Conservation (phyloP, 2,888 invertebrate genomes). For the Aricia artaxerxes region DNA sequence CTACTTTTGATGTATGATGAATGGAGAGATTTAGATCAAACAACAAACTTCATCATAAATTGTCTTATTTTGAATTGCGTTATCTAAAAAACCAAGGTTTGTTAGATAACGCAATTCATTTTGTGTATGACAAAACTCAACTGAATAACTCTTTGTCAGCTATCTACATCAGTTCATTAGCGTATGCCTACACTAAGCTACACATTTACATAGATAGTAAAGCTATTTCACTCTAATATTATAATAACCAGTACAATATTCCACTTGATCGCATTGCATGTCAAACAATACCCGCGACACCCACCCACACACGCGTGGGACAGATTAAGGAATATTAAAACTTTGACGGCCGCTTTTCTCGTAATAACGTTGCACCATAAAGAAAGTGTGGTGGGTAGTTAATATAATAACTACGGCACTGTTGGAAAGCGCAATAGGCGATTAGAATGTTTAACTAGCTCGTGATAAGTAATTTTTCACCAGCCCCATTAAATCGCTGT, state of each 20-base stretch:
- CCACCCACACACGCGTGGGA: background rate
- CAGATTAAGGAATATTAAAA: slow-evolving; percentile 21
- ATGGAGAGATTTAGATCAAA: too few relatives aligned
- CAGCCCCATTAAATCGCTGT: background rate
- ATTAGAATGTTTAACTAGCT: slow-evolving; percentile 20
- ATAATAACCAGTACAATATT: background rate
- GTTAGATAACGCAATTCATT: too few relatives aligned
- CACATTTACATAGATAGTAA: background rate
- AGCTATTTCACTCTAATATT: background rate
- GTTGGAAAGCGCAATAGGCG: slow-evolving; percentile 25
- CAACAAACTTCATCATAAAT: too few relatives aligned
- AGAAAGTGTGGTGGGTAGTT: slow-evolving; percentile 19
- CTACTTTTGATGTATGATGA: too few relatives aligned
- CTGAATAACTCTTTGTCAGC: background rate
- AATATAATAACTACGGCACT: slow-evolving; percentile 22
- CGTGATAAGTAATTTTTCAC: background rate
- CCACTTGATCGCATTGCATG: slow-evolving; percentile 1
- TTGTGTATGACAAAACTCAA: too few relatives aligned
- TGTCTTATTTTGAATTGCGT: too few relatives aligned
- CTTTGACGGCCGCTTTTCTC: slow-evolving; percentile 7
- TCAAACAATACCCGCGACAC: background rate
- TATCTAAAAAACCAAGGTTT: too few relatives aligned
- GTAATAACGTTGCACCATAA: slow-evolving; percentile 16
- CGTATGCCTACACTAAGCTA: background rate
- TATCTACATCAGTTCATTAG: background rate